Base-by-base conservation (phyloP, 2,113 vertebrate genomes). In the Dromiciops gliroides region DNA sequence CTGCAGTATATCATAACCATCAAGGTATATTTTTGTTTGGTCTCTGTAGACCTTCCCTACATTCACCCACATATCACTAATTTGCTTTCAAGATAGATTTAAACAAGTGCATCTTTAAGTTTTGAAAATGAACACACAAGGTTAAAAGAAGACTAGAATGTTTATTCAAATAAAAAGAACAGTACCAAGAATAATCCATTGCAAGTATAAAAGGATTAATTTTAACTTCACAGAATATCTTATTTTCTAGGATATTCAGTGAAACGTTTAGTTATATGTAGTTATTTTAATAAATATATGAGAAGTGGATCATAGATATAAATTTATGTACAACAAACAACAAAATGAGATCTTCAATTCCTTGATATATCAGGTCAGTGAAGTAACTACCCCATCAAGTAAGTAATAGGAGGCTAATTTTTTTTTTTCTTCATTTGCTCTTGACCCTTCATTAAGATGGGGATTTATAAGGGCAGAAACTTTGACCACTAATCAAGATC, bases 81-180 rank as follows among this genome's bases (percentile, higher is more conserved):
- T 48, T 24, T 92, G 2, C 22, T 90, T 95, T 95, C 90, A 96
- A 94, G 95, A 89, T 37, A 67, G 3, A 90, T 47, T 49, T 51
- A 60, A 8, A 0, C 28, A 92, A 44, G 50, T 92, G 67, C 16
- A 2, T 24, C 51, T 75, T 28, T 31, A 91, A 93, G 50, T 26
- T 52, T 16, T 90, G 48, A 92, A 51, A 3, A 23, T 89, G 1
- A 50, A 91, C 4, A 37, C 90, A 67, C 1, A 67, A 3, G 91
- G 31, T 94, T 83, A 53, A 67, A 92, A 19, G 93, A 44, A 95
- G 93, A 0, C 0, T 67, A 92, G 53, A 47, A 91, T 10, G 8
- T 28, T 28, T 89, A 37, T 16, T 14, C 75, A 25, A 50, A 0
- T 48, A 95, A 49, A 51, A 50, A 50, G 90, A 48, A 75, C 5